Evolutionary conservation across 53 echinoderm and acorn worm genomes (phyloP), one percentile per base, ranked within the genome.

Genomic region (Apostichopus leukothele): DNA sequence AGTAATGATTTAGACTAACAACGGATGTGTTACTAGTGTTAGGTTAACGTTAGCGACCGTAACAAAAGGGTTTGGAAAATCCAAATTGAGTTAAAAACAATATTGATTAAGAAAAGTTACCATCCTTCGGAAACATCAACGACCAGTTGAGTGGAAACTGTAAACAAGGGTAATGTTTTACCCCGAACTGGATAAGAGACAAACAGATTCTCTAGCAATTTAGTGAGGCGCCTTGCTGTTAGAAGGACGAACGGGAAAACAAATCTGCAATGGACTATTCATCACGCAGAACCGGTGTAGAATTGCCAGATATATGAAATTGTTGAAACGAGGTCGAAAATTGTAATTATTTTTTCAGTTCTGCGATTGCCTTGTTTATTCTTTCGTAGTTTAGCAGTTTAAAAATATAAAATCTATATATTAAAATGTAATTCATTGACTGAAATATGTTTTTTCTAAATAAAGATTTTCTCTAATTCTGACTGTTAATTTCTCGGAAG

Each of bases 41-140:
- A 55, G 55, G 22, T 9, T 50, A 50, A 57, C 59, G 81, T 14
- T 59, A 81, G 81, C 81, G 59, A 81, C 81, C 54, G 51, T 11
- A 81, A 81, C 81, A 81, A 81, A 81, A 81, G 81, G 22, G 60
- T 55, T 22, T 25, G 25, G 25, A 21, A 59, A 59, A 59, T 50
- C 21, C 11, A 19, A 55, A n/a, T 55, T 51, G 0, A 81, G 21
- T 5, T 50, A 18, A 5, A 22, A 59, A 54, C 9, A 53, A 7
- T 1, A 14, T 14, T 22, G 39, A 9, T 5, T 55, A 19, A 6
- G 13, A 81, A 19, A 10, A 22, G 11, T 81, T 81, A 81, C 81
- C 81, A 81, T 81, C 54, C 81, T 81, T 81, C 81, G 81, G 81
- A 59, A 54, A 81, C 81, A 81, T 81, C 55, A 21, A 81, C 55